These are phyloP conservation scores for Heliconius congener DNA, from an alignment of 1,140 invertebrate species.

Conservation along the genomic window DNA sequence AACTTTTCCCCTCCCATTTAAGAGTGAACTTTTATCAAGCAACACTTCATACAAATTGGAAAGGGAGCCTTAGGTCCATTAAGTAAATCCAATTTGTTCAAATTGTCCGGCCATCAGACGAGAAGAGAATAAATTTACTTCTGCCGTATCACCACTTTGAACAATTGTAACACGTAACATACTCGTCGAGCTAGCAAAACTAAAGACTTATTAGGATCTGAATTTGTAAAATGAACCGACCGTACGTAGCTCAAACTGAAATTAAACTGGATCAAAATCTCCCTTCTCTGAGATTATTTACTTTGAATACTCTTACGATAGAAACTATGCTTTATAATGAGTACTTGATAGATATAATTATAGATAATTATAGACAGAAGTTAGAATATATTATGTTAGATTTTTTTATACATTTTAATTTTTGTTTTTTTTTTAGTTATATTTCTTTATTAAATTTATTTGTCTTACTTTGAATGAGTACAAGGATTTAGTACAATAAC, in stretches of 20 bases:
- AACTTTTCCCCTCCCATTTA: constrained; percentile 30
- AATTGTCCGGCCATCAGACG: constrained; percentile 42
- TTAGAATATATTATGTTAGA: no score
- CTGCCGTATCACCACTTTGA: constrained; percentile 25
- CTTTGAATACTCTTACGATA: background rate
- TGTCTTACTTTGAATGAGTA: no score
- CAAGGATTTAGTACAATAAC: no score
- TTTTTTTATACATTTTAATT: no score
- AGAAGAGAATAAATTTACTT: constrained; percentile 41
- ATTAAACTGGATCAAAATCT: background rate
- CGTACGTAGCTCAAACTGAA: background rate
- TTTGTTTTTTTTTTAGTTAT: no score
- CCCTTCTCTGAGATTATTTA: background rate
- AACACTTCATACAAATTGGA: constrained; percentile 47
- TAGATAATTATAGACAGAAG: no score
- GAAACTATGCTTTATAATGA: no score
- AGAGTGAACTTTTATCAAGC: constrained; percentile 40
- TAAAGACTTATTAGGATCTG: constrained; percentile 19
- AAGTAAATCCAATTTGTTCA: constrained; percentile 49
- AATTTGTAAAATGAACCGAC: constrained; percentile 3
- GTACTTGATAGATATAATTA: no score
- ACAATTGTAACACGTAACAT: constrained; percentile 28
- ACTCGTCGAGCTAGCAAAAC: background rate
- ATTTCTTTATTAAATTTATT: no score
- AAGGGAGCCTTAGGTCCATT: constrained; percentile 43